These are phyloP conservation scores for Bubalus kerabau DNA, from an alignment of 2,113 vertebrate genomes.

Conservation along the genomic window DNA sequence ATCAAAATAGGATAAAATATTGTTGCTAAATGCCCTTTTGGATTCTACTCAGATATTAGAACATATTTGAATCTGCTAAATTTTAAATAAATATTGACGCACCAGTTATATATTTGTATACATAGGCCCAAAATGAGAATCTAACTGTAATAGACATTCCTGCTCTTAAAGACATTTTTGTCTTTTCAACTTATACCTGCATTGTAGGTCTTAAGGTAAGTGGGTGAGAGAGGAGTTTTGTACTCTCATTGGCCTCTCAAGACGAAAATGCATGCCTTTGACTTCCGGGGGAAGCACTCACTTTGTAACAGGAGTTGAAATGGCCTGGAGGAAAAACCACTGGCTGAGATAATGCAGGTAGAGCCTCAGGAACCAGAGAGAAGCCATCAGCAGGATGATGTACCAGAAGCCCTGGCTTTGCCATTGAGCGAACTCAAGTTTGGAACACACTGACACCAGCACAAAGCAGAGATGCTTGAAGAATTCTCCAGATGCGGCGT, in stretches of 20 bases:
- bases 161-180: constrained; percentile 21
- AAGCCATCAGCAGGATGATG: constrained; percentile 80
- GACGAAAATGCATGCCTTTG: constrained; percentile 21
- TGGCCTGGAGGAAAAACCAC: constrained; percentile 91
- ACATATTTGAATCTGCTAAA: constrained; percentile 63
- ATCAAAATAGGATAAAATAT: constrained; percentile 68
- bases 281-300: constrained; percentile 77
- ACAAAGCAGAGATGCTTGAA: constrained; percentile 75
- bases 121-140: background rate
- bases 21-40: constrained; percentile 48
- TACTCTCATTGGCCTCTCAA: background rate
- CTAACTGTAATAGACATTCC: constrained; percentile 14
- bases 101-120: background rate
- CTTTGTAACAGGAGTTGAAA: constrained; percentile 91
- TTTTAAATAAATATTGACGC: constrained; percentile 49
- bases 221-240: background rate
- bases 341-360: constrained; percentile 95
- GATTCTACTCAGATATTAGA: constrained; percentile 40
- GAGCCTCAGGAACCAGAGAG: constrained; percentile 92
- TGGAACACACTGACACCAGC: constrained; percentile 76
- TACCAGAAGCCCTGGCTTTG: constrained; percentile 82
- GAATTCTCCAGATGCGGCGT: constrained; percentile 17
- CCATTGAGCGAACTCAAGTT: constrained; percentile 83
- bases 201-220: background rate
- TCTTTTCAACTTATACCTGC: constrained; percentile 6